A percentile compares a stretch with the other conserved stretches of the same genome.
Evolutionary conservation across 2,797 vertebrate species (phyloP).

Genomic region (Enteromius anoplus): DNA sequence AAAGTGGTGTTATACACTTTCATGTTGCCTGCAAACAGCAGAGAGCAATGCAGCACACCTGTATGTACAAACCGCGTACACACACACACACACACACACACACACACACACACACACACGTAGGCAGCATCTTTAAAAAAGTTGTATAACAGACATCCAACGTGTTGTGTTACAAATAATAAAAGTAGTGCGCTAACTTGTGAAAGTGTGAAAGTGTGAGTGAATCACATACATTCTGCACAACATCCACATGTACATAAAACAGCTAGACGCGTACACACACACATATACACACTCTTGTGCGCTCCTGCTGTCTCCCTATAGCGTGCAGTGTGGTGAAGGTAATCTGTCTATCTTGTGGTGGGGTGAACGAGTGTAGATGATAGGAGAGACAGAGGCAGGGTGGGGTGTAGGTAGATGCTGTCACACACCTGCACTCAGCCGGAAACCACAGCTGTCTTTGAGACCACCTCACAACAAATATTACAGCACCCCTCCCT

Average conservation of each 20-base stretch:
- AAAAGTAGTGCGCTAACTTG: not conserved
- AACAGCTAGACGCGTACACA: not conserved
- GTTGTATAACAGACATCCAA: not conserved
- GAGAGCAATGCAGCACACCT: constrained; percentile 49
- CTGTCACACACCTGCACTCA: constrained; percentile 55
- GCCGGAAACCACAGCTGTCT: constrained; percentile 53
- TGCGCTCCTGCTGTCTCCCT: not conserved
- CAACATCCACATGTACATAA: not conserved
- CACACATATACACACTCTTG: not conserved
- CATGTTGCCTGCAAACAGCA: constrained; percentile 51
- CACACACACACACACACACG: not conserved
- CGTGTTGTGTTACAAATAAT: not conserved
- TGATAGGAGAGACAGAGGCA: constrained; percentile 30
- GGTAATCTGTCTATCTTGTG: constrained; percentile 52
- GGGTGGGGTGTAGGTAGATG: constrained; percentile 34
- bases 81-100: constrained; percentile 12
- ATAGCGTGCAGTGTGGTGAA: constrained; percentile 15
- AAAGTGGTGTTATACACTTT: constrained; percentile 38
- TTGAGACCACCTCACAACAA: constrained; percentile 47
- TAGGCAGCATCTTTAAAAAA: not conserved
- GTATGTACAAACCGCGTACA: constrained; percentile 37
- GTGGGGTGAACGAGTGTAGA: constrained; percentile 37
- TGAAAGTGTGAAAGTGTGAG: not conserved
- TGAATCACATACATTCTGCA: not conserved
- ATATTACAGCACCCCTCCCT: constrained; percentile 29